Base-by-base conservation (phyloP, 2,888 invertebrate species). In the Sclerodermus sp. region DNA sequence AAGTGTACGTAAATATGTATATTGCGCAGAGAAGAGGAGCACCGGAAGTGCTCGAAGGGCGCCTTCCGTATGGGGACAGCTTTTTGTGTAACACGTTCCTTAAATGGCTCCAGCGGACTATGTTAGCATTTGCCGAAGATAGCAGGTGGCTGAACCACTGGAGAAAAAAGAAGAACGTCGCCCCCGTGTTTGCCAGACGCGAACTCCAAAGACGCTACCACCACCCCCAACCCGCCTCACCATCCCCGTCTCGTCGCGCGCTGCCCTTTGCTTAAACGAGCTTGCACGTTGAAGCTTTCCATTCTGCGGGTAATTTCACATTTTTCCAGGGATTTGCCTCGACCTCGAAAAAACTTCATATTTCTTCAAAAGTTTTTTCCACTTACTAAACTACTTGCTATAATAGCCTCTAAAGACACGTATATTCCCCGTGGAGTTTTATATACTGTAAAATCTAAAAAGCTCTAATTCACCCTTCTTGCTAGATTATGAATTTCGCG, bases 141-240 rank as follows among this genome's bases (percentile, higher is more conserved):
- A 57, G 50, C 53, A 57, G 57, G 44, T 57, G 57, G 48, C 44
- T 37, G 39, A 48, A 57, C 48, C 57, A 44, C 42, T 16, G 40
- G 15, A 10, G 49, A 31, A 56, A 53, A 48, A 50, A 53, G 47
- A 31, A 18, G n/a, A 18, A 12, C 16, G 29, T 47, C 36, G 49
- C 43, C 31, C 34, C 32, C 23, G 15, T 49, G 43, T 49, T 49
- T 43, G 48, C 50, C 40, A 46, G 44, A 57, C 44, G 54, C 32
- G 32, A 51, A 43, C 46, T 57, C 46, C 44, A 43, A 57, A 57
- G 57, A 31, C 23, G 23, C 23, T 23, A 8, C 23, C 23, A 3
- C 23, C 23, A 3, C 23, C 23, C 23, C 23, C 23, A 23, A 23
- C 23, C 23, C 23, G 23, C 8, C 8, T 23, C 23, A 23, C 3